Conservation (phyloP, 1,140 invertebrate genomes). For the Lamellibrachia luymesi region DNA sequence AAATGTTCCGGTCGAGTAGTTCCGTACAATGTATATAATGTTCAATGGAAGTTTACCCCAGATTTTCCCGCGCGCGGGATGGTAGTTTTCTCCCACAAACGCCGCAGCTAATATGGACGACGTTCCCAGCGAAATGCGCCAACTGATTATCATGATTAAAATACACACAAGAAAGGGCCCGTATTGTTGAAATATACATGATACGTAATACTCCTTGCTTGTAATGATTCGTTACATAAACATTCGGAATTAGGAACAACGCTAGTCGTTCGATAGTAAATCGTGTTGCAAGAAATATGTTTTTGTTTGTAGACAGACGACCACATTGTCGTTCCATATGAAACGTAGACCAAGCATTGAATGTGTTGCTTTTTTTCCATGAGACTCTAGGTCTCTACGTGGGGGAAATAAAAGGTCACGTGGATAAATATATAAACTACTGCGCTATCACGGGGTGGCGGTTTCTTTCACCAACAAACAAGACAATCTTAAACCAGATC, state of each 20-base stretch:
- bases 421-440: neutral
- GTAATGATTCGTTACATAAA: neutral
- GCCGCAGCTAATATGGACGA: neutral
- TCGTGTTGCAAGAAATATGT: neutral
- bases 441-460: neutral
- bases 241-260: neutral
- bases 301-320: neutral
- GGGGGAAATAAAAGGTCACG: neutral
- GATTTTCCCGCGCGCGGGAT: neutral
- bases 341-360: neutral
- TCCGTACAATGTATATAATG: neutral
- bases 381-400: neutral
- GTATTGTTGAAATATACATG: neutral
- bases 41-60: neutral
- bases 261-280: neutral
- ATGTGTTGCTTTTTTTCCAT: neutral
- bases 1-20: neutral
- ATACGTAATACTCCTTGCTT: neutral
- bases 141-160: neutral
- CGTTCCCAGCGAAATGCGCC: neutral
- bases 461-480: neutral
- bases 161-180: neutral
- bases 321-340: neutral
- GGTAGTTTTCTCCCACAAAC: neutral
- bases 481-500: neutral